phyloP scores from a whole-genome alignment of 2,113 vertebrate genomes.

The Hyperopisus bebe region DNA sequence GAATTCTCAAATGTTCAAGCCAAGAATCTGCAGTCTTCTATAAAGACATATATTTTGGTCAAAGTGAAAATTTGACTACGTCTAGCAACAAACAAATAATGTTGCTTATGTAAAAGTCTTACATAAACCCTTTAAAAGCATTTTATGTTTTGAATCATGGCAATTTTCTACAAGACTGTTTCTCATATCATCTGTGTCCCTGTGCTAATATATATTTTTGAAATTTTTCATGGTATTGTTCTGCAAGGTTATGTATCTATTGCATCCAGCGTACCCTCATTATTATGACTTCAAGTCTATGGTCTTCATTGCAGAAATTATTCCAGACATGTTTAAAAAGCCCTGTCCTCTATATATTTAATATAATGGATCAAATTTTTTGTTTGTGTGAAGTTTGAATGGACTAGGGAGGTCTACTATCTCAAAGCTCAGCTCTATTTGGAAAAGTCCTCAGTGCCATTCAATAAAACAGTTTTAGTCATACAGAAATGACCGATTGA shows the following conservation, averaged over 20 bases:
- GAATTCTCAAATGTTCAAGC: neutral
- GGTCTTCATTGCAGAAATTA: neutral
- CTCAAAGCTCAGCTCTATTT: neutral
- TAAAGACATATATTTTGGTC: neutral
- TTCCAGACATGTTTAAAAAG: neutral
- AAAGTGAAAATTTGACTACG: neutral
- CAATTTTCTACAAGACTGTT: neutral
- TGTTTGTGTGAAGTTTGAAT: neutral
- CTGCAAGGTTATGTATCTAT: neutral
- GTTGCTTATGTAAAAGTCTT: neutral
- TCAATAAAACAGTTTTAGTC: conserved; percentile 1
- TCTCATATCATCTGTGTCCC: neutral
- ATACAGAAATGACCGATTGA: neutral
- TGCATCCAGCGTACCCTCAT: neutral
- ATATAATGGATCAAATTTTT: neutral
- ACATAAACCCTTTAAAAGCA: neutral
- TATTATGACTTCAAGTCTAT: neutral
- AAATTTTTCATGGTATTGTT: neutral
- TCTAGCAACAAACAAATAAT: neutral
- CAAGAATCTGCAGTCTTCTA: neutral
- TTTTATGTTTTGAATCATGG: neutral
- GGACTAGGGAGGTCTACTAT: neutral
- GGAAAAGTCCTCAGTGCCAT: neutral
- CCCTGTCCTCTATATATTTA: neutral
- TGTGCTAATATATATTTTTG: neutral